Evolutionary conservation across 2,888 invertebrate genomes (phyloP), one percentile per base, ranked within the genome.

Genomic region (Sisyra terminalis): DNA sequence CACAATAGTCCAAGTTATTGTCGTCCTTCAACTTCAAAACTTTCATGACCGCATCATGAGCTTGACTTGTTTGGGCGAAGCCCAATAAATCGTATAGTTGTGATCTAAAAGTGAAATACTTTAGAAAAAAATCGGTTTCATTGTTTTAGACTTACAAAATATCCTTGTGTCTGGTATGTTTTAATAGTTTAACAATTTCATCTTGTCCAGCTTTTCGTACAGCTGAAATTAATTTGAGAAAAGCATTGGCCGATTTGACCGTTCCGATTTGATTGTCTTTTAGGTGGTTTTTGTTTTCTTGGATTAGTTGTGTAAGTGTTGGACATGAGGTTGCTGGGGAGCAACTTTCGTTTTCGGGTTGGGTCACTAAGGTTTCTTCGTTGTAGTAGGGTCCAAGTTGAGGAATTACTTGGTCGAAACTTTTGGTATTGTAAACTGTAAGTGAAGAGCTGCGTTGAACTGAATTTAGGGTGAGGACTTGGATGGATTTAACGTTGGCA

Each of bases 21-120:
- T 69, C 67, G n/a, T 70, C 65, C 40, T 58, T 56, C 43, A 73
- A 69, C 40, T 70, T 63, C 6, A 85, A 63, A 24, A 71, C 63
- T 47, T 74, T 72, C 64, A 77, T 73, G 2, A 77, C 75, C 3
- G 81, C 81, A 48, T 70, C 66, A 55, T 85, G 78, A 0, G 78
- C 69, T 2, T 71, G 69, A 3, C 64, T 53, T 0, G 83, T 84
- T 54, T 83, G 81, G 0, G 77, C 69, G 1, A 79, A 76, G 1
- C 79, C 82, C 18, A 77, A 60, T 2, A 82, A 59, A 57, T 87
- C 85, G 40, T 77, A 67, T 6, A 87, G 52, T 55, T 81, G 80
- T 5, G 66, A 63, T 47, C 69, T 74, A 54, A 6, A 65, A 24
- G 7, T 5, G 5, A 7, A 24, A 5, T 24, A 24, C 3, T 24